Conservation (phyloP, 2,888 invertebrate species). For the Carpatolechia fugitivella region DNA sequence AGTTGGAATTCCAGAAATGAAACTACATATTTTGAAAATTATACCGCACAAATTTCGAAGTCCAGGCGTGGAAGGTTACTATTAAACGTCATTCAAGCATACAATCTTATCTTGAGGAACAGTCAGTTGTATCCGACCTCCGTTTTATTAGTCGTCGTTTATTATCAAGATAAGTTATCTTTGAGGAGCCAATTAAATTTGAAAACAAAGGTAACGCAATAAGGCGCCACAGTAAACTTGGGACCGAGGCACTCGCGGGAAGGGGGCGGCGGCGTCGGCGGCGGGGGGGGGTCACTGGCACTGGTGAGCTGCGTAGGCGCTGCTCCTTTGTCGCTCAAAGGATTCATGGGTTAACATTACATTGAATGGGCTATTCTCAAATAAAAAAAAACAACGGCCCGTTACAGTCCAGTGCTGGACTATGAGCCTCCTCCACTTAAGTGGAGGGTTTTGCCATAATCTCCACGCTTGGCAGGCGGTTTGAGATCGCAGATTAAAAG, state of each 20-base stretch:
- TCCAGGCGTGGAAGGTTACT: constrained; percentile 37
- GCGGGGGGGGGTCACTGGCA: constrained; percentile 46
- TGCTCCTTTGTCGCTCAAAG: constrained; percentile 63
- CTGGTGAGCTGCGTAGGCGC: constrained; percentile 65
- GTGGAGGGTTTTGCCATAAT: too few species aligned
- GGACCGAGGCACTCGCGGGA: constrained; percentile 26
- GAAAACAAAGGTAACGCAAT: constrained; percentile 79
- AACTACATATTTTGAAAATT: too few species aligned
- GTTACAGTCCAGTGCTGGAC: too few species aligned
- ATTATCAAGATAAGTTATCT: constrained; percentile 79
- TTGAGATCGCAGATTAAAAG: too few species aligned
- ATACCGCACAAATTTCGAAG: too few species aligned
- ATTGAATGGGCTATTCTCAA: constrained; percentile 42
- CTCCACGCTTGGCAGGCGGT: too few species aligned
- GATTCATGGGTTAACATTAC: constrained; percentile 45
- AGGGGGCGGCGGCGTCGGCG: constrained; percentile 26
- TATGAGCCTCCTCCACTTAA: too few species aligned
- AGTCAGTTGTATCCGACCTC: constrained; percentile 66
- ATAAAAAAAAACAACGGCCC: too few species aligned
- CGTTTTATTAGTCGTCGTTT: constrained; percentile 77
- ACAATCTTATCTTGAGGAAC: constrained; percentile 68
- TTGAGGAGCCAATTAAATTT: constrained; percentile 78
- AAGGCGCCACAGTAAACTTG: constrained; percentile 68
- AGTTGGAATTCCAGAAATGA: too few species aligned
- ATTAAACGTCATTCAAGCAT: constrained; percentile 56